Conservation (phyloP, 2,888 invertebrate genomes). For the Oxyteleia sp. region DNA sequence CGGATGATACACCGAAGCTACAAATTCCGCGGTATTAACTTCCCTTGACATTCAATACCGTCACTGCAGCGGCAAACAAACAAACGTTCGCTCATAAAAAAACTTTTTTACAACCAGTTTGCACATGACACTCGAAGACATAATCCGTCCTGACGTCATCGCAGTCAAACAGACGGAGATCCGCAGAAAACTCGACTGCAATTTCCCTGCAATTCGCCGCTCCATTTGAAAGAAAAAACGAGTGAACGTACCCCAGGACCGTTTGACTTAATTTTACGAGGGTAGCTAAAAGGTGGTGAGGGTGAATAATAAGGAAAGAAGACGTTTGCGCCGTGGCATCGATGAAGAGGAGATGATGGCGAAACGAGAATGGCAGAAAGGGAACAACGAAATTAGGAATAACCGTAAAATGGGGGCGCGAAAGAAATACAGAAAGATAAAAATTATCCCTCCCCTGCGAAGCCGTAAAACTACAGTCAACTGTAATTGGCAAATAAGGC, state of each 20-base stretch:
- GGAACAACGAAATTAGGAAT: conserved; percentile 70
- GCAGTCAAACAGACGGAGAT: conserved; percentile 39
- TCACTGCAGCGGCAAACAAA: conserved; percentile 22
- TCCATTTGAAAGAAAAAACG: conserved; percentile 53
- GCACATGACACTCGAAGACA: conserved; percentile 51
- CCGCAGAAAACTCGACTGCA: conserved; percentile 49
- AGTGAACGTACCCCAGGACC: conserved; percentile 80
- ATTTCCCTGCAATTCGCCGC: conserved; percentile 55
- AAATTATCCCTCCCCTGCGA: conserved; percentile 86
- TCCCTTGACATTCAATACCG: conserved; percentile 47
- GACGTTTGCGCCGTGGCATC: conserved; percentile 47
- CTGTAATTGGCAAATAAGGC: conserved; percentile 70
- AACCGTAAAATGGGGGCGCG: conserved; percentile 63
- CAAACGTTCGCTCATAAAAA: conserved; percentile 45
- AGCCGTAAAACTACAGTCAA: conserved; percentile 85
- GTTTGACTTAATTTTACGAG: conserved; percentile 86
- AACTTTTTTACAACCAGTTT: conserved; percentile 37
- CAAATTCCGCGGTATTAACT: conserved; percentile 52
- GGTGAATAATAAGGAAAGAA: conserved; percentile 63
- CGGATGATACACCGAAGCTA: conserved; percentile 16
- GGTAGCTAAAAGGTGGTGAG: conserved; percentile 73
- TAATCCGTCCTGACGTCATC: conserved; percentile 59
- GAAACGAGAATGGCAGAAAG: conserved; percentile 65
- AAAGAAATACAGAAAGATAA: conserved; percentile 81
- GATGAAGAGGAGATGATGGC: conserved; percentile 69